These are phyloP conservation scores for Julus scandinavius DNA, from an alignment of 2,888 invertebrate species.

Conservation along the genomic window DNA sequence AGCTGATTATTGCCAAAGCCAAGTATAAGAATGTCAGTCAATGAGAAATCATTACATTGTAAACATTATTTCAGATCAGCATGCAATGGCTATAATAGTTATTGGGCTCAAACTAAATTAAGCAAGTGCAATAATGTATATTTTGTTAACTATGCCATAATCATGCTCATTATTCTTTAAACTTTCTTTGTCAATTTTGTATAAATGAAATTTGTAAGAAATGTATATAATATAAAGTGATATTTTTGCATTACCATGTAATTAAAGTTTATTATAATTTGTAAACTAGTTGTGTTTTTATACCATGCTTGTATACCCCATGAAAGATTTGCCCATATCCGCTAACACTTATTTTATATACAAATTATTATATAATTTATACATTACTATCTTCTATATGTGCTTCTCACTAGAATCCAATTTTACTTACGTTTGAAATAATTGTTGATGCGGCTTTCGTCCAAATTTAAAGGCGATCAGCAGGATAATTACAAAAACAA, in stretches of 20 bases:
- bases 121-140: conserved; percentile 2
- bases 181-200: neutral
- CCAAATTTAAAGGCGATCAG: no score
- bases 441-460: no score
- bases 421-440: no score
- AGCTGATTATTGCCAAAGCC: no score
- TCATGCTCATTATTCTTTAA: neutral
- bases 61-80: neutral
- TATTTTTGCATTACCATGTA: neutral
- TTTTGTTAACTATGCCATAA: conserved; percentile 1
- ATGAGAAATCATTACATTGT: no score
- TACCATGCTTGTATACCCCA: neutral
- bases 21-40: no score
- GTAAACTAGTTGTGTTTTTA: neutral
- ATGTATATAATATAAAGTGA: neutral
- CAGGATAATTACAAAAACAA: no score
- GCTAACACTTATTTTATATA: no score
- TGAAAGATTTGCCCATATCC: neutral
- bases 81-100: neutral
- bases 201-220: neutral
- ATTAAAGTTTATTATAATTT: neutral
- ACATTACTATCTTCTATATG: no score
- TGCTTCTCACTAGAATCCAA: no score
- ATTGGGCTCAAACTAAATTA: neutral
- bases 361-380: no score